Base-by-base conservation (phyloP, 2,888 invertebrate genomes). In the Cheiracanthium punctorium region DNA sequence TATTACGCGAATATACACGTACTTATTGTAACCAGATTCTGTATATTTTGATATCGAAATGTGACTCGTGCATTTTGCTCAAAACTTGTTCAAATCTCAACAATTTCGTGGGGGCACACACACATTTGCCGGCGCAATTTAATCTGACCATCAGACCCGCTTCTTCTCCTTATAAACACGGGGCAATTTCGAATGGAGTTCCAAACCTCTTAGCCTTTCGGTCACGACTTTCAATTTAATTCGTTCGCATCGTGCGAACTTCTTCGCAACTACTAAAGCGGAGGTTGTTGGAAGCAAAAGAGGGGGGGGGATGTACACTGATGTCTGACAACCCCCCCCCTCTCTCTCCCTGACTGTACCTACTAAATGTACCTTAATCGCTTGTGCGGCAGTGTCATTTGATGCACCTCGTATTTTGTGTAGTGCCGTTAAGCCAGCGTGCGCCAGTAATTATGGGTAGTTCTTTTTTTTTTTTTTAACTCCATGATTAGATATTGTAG, bases 171-270 rank as follows among this genome's bases (percentile, higher is more conserved):
- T n/a, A 1, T 48, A 58, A 58, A 58, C 24, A 58, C 17, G 5
- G 24, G 58, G 4, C 4, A 58, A 17, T 10, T 20, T 58, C 24
- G 4, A 24, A 58, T 12, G 58, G 7, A 67, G 17, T 30, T 17
- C 30, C 32, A 67, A 67, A 32, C 17, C 30, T 32, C n/a, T 67
- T 32, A 67, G 32, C 67, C 67, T 32, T 32, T 67, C 2, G 24
- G 69, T 80, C 84, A 85, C 84, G 84, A 79, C 69, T 84, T 67
- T 84, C 84, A 73, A 43, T 84, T 84, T 64, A 74, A 85, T 52
- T n/a, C 67, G 8, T 65, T 58, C 48, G 58, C n/a, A 64, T 41
- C 67, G 79, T 69, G 79, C 65, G 58, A 74, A 80, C 79, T 79
- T 73, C 79, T 79, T 73, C 48, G 52, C 75, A 85, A 85, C 70